Evolutionary conservation across 2,113 vertebrate species (phyloP), one percentile per base, ranked within the genome.

Genomic region (Stictonetta naevosa): DNA sequence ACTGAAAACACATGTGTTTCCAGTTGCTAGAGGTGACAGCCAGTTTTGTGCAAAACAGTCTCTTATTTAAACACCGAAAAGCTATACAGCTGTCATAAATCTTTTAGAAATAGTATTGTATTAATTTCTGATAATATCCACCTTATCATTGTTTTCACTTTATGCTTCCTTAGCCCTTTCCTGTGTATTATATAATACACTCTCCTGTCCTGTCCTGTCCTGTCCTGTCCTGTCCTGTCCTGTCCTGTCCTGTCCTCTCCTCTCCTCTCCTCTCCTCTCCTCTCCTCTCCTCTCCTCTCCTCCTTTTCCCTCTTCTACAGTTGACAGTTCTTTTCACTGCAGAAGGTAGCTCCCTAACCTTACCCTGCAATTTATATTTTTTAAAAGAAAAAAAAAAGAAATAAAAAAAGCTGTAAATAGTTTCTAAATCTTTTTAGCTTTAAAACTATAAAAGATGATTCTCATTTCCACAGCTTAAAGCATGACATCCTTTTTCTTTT

Each of bases 41-140:
- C 83, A 83, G 64, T 84, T 86, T 74, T 75, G 58, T 31, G 81
- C 25, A 90, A 90, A 93, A 90, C 68, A 36, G 42, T 17, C 73
- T 91, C 92, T 88, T 90, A 83, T 93, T 94, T 93, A 92, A 67
- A 71, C 33, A 76, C 79, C 85, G 87, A 86, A 88, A 91, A 64
- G 36, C 79, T 83, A 22, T 25, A 36, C 29, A 62, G 82, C 82
- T 91, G 84, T 86, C 89, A 91, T 96, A 95, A 85, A 95, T 96
- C 96, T 96, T 92, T 91, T 93, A 79, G 92, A 97, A 97, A 96
- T 93, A 48, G 68, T 89, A 94, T 96, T 97, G 90, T 95, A 96
- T 96, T 97, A 96, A 97, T 98, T 97, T 96, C 88, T 96, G 88
- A 90, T 92, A 94, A 96, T 95, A 96, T 95, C 63, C 64, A 96